These are phyloP conservation scores for Steatocranus sp. DNA, from an alignment of 2,797 vertebrate species.

Conservation along the genomic window DNA sequence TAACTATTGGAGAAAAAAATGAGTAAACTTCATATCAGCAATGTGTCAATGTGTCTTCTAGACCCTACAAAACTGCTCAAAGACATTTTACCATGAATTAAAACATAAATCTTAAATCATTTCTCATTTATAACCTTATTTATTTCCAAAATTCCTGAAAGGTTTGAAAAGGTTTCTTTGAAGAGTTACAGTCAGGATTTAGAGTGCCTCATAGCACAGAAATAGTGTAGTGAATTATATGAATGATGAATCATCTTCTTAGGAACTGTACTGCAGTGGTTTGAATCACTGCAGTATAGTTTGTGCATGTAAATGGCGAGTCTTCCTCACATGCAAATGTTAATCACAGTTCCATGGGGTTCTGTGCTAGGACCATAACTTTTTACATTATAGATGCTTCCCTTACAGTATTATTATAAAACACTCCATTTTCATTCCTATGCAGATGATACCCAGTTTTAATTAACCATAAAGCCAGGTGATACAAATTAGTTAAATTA, in stretches of 20 bases:
- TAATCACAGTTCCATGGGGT: neutral
- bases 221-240: rapidly evolving
- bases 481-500: neutral
- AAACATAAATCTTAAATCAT: neutral
- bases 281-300: neutral
- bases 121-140: neutral
- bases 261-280: neutral
- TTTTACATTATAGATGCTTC: neutral
- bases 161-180: neutral
- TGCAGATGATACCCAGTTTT: rapidly evolving
- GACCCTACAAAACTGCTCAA: neutral
- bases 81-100: neutral
- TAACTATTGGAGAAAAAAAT: neutral
- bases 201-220: neutral
- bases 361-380: neutral
- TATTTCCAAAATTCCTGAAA: neutral
- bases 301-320: rapidly evolving
- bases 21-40: neutral
- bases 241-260: neutral
- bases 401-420: neutral
- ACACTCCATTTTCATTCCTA: neutral
- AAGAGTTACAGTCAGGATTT: neutral
- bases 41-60: neutral
- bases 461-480: neutral
- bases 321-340: neutral